phyloP scores from a whole-genome alignment of 2,888 invertebrate genomes.

The Oscheius myriophilus region DNA sequence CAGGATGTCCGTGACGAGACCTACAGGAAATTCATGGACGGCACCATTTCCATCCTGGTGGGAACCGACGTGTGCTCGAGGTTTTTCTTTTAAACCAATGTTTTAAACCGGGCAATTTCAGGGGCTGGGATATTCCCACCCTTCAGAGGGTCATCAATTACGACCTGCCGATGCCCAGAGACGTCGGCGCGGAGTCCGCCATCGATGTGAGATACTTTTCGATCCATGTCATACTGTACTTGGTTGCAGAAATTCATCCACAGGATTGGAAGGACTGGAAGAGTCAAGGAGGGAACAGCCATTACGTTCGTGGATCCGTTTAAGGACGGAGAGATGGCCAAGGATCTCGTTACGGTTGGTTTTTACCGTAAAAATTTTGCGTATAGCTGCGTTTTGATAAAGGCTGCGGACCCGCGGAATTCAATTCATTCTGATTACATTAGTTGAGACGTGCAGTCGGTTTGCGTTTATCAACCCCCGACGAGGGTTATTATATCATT shows the following conservation, averaged over 20 bases:
- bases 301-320: conserved; percentile 43
- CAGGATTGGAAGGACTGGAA: conserved; percentile 75
- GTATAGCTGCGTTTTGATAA: no score
- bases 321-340: conserved; percentile 27
- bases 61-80: conserved; percentile 94
- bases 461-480: no score
- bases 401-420: no score
- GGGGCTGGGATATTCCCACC: conserved; percentile 86
- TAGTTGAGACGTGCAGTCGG: no score
- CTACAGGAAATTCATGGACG: conserved; percentile 78
- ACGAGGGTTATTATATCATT: no score
- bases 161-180: conserved; percentile 73
- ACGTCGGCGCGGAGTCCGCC: conserved; percentile 37
- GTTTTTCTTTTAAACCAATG: no score
- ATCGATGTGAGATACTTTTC: conserved; percentile 18
- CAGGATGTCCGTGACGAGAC: conserved; percentile 82
- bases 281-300: conserved; percentile 68
- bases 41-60: conserved; percentile 81
- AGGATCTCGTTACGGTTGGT: conserved; percentile 39
- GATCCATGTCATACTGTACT: no score
- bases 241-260: conserved; percentile 70
- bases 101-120: conserved; percentile 11
- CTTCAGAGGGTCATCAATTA: conserved; percentile 75
- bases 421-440: no score
- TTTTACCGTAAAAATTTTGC: not conserved